phyloP scores from a whole-genome alignment of 2,888 invertebrate species.

The Philaethria dido region DNA sequence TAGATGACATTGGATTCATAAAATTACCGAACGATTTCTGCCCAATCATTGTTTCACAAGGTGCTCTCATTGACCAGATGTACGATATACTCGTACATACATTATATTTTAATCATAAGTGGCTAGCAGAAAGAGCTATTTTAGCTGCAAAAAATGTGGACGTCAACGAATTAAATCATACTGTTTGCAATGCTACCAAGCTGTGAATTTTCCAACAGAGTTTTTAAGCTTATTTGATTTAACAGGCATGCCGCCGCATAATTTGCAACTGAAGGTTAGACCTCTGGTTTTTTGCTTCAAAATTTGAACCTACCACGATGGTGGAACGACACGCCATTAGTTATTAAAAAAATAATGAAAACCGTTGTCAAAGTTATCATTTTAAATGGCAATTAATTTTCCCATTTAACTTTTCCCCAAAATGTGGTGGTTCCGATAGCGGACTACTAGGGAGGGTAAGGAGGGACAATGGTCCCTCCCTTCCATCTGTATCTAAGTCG shows the following conservation, averaged over 20 bases:
- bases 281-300: background rate
- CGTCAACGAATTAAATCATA: too few species aligned
- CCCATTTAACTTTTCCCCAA: too few species aligned
- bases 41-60: constrained; percentile 48
- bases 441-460: too few species aligned
- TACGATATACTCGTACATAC: constrained; percentile 42
- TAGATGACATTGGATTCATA: constrained; percentile 42
- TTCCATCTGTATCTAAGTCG: too few species aligned
- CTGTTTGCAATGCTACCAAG: background rate
- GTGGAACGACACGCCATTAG: constrained; percentile 1
- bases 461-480: too few species aligned
- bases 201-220: background rate
- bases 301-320: background rate
- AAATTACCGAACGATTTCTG: constrained; percentile 40
- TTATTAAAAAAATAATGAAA: constrained; percentile 35
- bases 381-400: constrained; percentile 41
- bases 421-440: too few species aligned
- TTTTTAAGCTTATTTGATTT: too few species aligned
- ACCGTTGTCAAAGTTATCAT: constrained; percentile 41
- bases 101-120: constrained; percentile 48
- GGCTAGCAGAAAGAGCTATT: constrained; percentile 53
- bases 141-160: too few species aligned
- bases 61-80: constrained; percentile 47
- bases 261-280: background rate
- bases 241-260: too few species aligned